phyloP scores from a whole-genome alignment of 2,113 vertebrate species.

The Lipophrys pholis region DNA sequence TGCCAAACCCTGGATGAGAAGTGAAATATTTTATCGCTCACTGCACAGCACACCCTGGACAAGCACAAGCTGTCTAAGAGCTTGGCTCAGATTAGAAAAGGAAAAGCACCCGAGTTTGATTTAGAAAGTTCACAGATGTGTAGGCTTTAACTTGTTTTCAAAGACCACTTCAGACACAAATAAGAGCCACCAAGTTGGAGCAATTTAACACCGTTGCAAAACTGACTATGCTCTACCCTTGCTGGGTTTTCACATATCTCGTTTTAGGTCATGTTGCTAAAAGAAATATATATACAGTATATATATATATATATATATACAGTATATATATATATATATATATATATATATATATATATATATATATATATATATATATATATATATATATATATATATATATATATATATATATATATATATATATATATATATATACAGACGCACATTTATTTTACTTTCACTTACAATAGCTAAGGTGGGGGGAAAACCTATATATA shows the following conservation, averaged over 20 bases:
- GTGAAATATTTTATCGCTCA: constrained; percentile 55
- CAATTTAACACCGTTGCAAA: constrained; percentile 46
- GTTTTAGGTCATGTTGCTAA: not conserved
- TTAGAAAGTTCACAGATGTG: constrained; percentile 61
- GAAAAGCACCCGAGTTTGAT: constrained; percentile 62
- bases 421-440: too few relatives aligned
- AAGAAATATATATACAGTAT: not conserved
- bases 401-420: too few relatives aligned
- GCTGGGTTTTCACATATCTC: not conserved
- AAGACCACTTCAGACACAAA: constrained; percentile 41
- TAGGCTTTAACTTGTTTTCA: constrained; percentile 61
- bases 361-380: too few relatives aligned
- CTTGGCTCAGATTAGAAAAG: constrained; percentile 52
- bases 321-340: not conserved
- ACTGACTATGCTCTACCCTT: not conserved
- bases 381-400: too few relatives aligned
- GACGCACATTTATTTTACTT: too few relatives aligned
- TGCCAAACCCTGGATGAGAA: constrained; percentile 46
- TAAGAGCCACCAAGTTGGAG: constrained; percentile 44
- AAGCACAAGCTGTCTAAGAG: constrained; percentile 50
- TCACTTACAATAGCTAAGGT: too few relatives aligned
- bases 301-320: too few relatives aligned
- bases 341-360: too few relatives aligned
- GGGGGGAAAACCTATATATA: too few relatives aligned
- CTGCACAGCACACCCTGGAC: constrained; percentile 43